Evolutionary conservation across 2,797 vertebrate genomes (phyloP).

Genomic region (Antrozous pallidus): DNA sequence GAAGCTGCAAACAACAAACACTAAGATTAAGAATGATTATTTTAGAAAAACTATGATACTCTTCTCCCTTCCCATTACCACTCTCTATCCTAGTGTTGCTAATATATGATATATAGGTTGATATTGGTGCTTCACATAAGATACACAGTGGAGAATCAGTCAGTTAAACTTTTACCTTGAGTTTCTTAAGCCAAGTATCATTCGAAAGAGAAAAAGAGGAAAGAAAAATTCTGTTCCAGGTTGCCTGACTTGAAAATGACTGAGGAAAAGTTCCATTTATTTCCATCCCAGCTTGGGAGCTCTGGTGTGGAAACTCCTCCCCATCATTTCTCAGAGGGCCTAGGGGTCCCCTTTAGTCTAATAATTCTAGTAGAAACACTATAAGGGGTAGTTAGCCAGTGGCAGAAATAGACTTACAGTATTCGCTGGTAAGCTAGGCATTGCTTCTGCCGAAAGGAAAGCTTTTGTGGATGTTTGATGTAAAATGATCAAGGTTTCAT

Average conservation of each 20-base stretch:
- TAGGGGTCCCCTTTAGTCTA: background rate
- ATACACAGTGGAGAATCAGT: background rate
- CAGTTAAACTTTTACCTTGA: background rate
- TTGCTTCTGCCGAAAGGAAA: conserved; percentile 7
- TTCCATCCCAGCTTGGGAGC: background rate
- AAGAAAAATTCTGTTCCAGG: background rate
- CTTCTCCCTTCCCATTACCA: background rate
- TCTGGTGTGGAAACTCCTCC: background rate
- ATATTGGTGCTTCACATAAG: background rate
- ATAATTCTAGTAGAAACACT: background rate
- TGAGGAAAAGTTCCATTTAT: background rate
- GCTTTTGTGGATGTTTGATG: background rate
- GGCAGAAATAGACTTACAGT: background rate
- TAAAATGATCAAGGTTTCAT: background rate
- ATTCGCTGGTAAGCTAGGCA: background rate
- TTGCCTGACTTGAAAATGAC: conserved; percentile 6
- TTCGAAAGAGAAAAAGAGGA: background rate
- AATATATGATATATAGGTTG: background rate
- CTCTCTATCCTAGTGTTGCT: background rate
- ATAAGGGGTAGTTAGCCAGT: background rate
- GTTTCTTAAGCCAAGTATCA: background rate
- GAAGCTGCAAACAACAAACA: background rate
- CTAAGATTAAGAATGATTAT: background rate
- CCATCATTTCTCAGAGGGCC: background rate
- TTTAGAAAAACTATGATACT: background rate